These are phyloP conservation scores for Aegotheles bennettii DNA, from an alignment of 2,113 vertebrate species.

Conservation along the genomic window DNA sequence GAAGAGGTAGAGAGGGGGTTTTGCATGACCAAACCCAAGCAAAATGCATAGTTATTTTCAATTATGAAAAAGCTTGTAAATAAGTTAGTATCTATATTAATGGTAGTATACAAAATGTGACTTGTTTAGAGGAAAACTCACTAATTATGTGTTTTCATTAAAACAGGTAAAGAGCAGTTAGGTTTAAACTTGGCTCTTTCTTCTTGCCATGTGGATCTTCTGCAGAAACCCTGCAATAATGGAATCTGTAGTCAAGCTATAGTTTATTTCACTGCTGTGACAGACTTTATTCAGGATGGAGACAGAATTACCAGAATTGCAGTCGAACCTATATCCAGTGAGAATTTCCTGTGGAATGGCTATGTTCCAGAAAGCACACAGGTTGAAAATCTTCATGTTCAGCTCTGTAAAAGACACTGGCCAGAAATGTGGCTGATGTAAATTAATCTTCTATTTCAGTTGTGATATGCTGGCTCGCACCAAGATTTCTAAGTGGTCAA, in stretches of 20 bases:
- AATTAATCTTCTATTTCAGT: background rate
- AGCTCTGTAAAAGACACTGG: background rate
- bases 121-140: background rate
- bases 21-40: background rate
- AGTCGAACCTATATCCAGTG: constrained; percentile 71
- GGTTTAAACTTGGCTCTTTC: constrained; percentile 84
- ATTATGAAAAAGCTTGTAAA: background rate
- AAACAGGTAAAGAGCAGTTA: constrained; percentile 63
- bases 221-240: constrained; percentile 64
- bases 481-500: background rate
- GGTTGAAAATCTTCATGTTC: constrained; percentile 65
- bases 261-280: constrained; percentile 78
- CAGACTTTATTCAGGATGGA: constrained; percentile 79
- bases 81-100: background rate
- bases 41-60: background rate
- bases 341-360: constrained; percentile 84
- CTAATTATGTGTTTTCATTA: background rate
- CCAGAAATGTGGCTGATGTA: background rate
- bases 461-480: background rate
- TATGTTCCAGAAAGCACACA: constrained; percentile 77
- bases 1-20: background rate
- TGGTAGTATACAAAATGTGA: background rate
- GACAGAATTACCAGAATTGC: constrained; percentile 77
- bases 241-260: constrained; percentile 74
- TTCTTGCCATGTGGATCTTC: constrained; percentile 81